These are phyloP conservation scores for Megaustenia siamemsis DNA, from an alignment of 2,888 invertebrate genomes.

Conservation along the genomic window DNA sequence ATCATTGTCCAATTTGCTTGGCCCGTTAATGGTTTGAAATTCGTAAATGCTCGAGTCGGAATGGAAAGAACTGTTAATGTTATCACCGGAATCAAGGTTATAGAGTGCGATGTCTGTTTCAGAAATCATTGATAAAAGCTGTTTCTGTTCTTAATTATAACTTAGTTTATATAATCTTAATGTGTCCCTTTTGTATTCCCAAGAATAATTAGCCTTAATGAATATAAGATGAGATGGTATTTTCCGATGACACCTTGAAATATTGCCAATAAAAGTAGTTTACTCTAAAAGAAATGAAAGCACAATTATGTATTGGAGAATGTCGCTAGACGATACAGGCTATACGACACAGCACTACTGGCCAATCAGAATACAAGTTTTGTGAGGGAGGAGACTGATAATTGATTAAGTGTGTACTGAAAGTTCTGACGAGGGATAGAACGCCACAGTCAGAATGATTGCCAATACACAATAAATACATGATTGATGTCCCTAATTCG, in stretches of 20 bases:
- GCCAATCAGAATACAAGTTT: constrained; percentile 43
- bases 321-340: constrained; percentile 66
- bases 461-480: no score
- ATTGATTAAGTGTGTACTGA: no score
- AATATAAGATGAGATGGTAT: neutral
- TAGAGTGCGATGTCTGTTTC: constrained; percentile 77
- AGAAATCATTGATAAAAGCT: constrained; percentile 74
- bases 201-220: neutral
- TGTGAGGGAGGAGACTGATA: constrained; percentile 22
- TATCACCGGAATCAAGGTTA: constrained; percentile 76
- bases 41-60: constrained; percentile 33
- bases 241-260: constrained; percentile 18
- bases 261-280: constrained; percentile 68
- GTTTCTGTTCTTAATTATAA: neutral
- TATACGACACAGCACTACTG: constrained; percentile 70
- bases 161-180: neutral
- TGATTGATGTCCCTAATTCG: no score
- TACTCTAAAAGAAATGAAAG: constrained; percentile 78
- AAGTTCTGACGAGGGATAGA: neutral
- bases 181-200: neutral
- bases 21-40: constrained; percentile 32
- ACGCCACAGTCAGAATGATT: neutral
- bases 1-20: constrained; percentile 6
- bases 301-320: constrained; percentile 71
- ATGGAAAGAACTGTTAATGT: constrained; percentile 8